Conservation (phyloP, 1,140 invertebrate genomes). For the Drosophila subobscura region DNA sequence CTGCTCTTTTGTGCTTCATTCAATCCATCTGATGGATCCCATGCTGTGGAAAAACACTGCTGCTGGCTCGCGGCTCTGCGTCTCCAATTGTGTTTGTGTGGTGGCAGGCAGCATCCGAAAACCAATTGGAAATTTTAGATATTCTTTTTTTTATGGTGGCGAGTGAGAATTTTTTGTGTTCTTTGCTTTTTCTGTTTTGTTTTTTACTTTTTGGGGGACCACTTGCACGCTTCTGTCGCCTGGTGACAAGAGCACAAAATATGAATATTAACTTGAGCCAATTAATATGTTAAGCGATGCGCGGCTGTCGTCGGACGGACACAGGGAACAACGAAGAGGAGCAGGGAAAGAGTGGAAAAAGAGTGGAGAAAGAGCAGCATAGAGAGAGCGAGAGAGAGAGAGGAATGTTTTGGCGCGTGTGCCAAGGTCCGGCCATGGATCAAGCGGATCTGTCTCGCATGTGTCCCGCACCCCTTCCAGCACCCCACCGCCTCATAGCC, state of each 20-base stretch:
- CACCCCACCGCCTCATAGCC: slow-evolving; percentile 6
- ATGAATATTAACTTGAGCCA: slow-evolving; percentile 75
- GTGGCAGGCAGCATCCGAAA: not conserved
- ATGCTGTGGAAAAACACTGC: too few species aligned
- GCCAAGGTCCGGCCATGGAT: slow-evolving; percentile 64
- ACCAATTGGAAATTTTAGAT: slow-evolving; percentile 16
- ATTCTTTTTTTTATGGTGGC: slow-evolving; percentile 7
- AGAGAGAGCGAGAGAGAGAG: slow-evolving; percentile 13
- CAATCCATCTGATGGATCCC: too few species aligned
- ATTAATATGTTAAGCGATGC: slow-evolving; percentile 79
- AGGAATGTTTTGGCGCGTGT: slow-evolving; percentile 65
- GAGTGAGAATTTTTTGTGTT: slow-evolving; percentile 26
- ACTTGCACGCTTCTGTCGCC: slow-evolving; percentile 14
- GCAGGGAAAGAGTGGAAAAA: slow-evolving; percentile 8
- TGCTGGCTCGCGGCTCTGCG: too few species aligned
- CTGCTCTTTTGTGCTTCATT: too few species aligned
- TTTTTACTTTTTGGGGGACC: not conserved
- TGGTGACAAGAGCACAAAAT: slow-evolving; percentile 59
- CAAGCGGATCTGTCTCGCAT: slow-evolving; percentile 58
- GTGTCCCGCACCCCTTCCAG: slow-evolving; percentile 36
- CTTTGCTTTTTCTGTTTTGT: slow-evolving; percentile 15
- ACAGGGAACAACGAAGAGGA: not conserved
- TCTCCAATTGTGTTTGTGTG: too few species aligned
- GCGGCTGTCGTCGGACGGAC: slow-evolving; percentile 43
- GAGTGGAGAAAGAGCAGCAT: too few species aligned